phyloP scores from a whole-genome alignment of 2,113 vertebrate genomes.

The Paraplagusia blochii region DNA sequence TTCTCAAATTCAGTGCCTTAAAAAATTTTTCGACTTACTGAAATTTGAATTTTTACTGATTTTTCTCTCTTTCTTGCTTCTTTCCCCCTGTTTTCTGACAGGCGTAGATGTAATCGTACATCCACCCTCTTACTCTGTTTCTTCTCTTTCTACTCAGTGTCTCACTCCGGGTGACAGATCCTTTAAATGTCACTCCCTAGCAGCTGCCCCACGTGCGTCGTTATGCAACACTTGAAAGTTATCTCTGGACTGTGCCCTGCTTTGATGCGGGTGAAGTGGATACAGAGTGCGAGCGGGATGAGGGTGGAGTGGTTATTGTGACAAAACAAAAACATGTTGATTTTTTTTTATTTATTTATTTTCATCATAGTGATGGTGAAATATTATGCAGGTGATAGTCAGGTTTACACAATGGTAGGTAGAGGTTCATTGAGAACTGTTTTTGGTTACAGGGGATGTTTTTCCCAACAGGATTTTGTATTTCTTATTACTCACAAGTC shows the following conservation, averaged over 20 bases:
- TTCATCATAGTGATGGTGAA: too few relatives aligned
- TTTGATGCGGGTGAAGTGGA: not conserved
- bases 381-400: too few relatives aligned
- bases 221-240: slow-evolving; percentile 50
- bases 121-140: slow-evolving; percentile 17
- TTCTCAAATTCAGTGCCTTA: slow-evolving; percentile 1
- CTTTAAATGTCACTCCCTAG: slow-evolving; percentile 64
- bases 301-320: slow-evolving; percentile 1
- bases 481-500: too few relatives aligned
- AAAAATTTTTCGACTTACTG: slow-evolving; percentile 8
- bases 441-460: too few relatives aligned
- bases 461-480: too few relatives aligned
- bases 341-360: too few relatives aligned
- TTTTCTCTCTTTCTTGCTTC: slow-evolving; percentile 29
- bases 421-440: too few relatives aligned
- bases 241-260: slow-evolving; percentile 6
- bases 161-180: slow-evolving; percentile 35
- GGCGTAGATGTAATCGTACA: slow-evolving; percentile 8
- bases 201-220: slow-evolving; percentile 45
- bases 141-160: slow-evolving; percentile 8
- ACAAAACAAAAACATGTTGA: slow-evolving; percentile 8
- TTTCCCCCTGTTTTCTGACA: slow-evolving; percentile 23
- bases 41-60: slow-evolving; percentile 5
- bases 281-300: too few relatives aligned
- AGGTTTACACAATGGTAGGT: too few relatives aligned